Evolutionary conservation across 2,797 vertebrate genomes (phyloP).

Genomic region (Chaunax sp.): DNA sequence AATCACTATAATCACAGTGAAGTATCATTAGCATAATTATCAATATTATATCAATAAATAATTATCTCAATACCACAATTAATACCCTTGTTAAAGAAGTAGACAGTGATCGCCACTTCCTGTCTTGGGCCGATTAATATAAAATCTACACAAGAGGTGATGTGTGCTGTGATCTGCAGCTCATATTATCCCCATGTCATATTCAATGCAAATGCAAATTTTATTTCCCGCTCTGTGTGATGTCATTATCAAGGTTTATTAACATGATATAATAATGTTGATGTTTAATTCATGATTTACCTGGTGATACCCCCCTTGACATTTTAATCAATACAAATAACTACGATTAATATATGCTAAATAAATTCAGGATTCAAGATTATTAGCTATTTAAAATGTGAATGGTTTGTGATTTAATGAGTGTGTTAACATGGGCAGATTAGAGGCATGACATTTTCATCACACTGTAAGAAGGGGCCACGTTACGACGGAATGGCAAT

Average conservation of each 20-base stretch:
- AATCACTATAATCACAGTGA: constrained; percentile 53
- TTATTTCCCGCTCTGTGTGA: neutral
- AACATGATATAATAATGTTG: neutral
- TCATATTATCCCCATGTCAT: constrained; percentile 6
- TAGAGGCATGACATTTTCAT: too few species aligned
- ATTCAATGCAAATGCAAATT: neutral
- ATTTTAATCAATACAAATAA: constrained; percentile 12
- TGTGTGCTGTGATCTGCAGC: neutral
- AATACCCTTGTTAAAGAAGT: constrained; percentile 16
- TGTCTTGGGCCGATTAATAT: neutral
- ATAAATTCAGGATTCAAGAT: neutral
- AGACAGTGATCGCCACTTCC: constrained; percentile 3
- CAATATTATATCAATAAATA: constrained; percentile 30
- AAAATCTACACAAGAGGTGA: constrained; percentile 4
- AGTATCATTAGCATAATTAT: constrained; percentile 56
- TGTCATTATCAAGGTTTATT: constrained; percentile 10
- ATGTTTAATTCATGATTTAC: neutral
- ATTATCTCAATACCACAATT: constrained; percentile 34
- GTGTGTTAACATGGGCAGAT: neutral
- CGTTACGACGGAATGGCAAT: neutral
- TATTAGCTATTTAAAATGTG: neutral
- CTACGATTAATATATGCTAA: neutral
- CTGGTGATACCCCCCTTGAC: neutral
- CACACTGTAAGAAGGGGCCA: neutral
- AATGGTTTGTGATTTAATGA: constrained; percentile 17